These are phyloP conservation scores for Chionomys nivalis DNA, from an alignment of 2,113 vertebrate genomes.

Conservation along the genomic window DNA sequence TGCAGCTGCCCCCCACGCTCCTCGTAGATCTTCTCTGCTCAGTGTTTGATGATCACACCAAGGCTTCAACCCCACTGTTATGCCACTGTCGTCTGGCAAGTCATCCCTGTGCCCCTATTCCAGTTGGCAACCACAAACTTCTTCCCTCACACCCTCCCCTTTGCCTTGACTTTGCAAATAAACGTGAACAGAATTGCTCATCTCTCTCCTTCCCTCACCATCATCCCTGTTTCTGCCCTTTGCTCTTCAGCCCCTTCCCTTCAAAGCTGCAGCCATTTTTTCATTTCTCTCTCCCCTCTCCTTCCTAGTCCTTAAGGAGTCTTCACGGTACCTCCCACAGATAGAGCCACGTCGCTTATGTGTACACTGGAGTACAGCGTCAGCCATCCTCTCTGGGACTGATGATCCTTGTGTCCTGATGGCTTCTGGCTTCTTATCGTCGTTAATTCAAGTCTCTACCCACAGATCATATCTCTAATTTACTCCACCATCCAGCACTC, in stretches of 20 bases:
- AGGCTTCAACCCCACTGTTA: background rate
- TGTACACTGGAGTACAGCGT: accelerated
- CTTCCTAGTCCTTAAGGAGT: background rate
- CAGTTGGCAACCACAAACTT: background rate
- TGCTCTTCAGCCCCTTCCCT: background rate
- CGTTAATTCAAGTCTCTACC: background rate
- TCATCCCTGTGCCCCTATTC: background rate
- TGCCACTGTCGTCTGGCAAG: background rate
- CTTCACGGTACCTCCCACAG: background rate
- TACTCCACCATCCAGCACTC: too few species aligned
- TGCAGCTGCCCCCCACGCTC: background rate
- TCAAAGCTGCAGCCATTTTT: background rate
- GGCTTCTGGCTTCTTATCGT: background rate
- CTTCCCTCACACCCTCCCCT: too few species aligned
- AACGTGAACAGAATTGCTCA: background rate
- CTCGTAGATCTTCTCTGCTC: background rate
- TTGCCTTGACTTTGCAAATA: background rate
- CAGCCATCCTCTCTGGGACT: background rate
- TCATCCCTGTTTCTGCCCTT: background rate
- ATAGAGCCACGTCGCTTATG: too few species aligned
- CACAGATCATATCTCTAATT: background rate
- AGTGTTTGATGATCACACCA: background rate
- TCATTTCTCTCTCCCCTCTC: background rate
- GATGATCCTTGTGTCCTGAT: too few species aligned
- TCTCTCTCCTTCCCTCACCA: background rate